Percentiles rank a stretch among this genome's conserved stretches.
phyloP scores from a whole-genome alignment of 2,797 vertebrate genomes.

The Syndactyla subalaris region DNA sequence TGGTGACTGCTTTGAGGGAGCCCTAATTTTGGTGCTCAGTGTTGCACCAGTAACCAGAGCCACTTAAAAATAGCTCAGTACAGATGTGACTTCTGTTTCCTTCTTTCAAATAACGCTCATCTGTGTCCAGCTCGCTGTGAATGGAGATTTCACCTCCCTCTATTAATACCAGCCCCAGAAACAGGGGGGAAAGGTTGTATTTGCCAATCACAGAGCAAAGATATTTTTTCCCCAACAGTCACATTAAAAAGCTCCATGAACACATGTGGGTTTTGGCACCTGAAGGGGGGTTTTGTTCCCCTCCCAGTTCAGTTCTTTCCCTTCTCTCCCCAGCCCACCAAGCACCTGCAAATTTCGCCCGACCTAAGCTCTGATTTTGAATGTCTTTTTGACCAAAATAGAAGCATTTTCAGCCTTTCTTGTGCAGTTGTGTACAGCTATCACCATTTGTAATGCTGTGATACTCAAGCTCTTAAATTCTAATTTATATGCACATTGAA shows the following conservation, averaged over 20 bases:
- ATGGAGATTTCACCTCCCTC: neutral
- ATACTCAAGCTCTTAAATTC: neutral
- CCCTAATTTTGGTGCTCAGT: slow-evolving; percentile 36
- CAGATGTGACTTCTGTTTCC: slow-evolving; percentile 57
- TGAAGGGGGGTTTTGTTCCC: rapidly evolving
- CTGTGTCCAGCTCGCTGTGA: neutral
- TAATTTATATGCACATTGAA: rapidly evolving
- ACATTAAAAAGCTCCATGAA: neutral
- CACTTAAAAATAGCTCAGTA: slow-evolving; percentile 53
- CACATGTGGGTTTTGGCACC: neutral
- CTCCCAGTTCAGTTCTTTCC: neutral
- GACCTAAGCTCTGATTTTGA: neutral
- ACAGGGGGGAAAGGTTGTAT: neutral
- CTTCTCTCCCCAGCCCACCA: neutral
- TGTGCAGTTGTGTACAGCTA: neutral
- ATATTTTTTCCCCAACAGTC: neutral
- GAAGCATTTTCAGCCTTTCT: neutral
- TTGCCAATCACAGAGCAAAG: neutral
- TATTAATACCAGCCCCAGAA: neutral
- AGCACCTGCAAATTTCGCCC: slow-evolving; percentile 31
- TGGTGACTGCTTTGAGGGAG: slow-evolving; percentile 23
- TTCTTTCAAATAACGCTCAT: slow-evolving; percentile 29
- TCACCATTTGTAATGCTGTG: rapidly evolving
- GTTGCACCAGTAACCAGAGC: slow-evolving; percentile 36
- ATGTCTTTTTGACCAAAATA: neutral